Conservation (phyloP, 2,888 invertebrate species). For the Balanococcus diminutus region DNA sequence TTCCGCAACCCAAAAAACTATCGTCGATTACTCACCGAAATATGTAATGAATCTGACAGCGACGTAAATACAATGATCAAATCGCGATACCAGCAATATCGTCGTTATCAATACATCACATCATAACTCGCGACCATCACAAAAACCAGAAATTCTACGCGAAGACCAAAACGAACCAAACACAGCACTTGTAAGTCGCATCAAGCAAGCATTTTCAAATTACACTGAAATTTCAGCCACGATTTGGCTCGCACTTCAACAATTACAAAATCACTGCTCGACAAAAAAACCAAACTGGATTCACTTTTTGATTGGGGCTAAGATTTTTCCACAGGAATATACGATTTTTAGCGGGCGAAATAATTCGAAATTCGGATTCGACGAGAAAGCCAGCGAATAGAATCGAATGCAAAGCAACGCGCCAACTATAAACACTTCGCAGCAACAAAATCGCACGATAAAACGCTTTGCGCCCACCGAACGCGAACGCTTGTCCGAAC, state of each 20-base stretch:
- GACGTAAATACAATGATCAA: not conserved
- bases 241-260: not conserved
- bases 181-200: not conserved
- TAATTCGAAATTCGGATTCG: not conserved
- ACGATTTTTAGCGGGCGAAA: not conserved
- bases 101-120: constrained; percentile 1
- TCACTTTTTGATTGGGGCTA: too few relatives aligned
- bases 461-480: constrained; percentile 41
- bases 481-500: constrained; percentile 48
- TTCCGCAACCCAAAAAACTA: not conserved
- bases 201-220: not conserved
- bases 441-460: constrained; percentile 36
- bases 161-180: not conserved
- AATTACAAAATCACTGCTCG: not conserved
- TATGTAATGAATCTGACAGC: not conserved
- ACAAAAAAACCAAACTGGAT: not conserved
- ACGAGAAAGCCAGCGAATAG: not conserved
- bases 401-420: too few relatives aligned
- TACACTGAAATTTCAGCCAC: not conserved
- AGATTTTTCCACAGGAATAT: too few relatives aligned
- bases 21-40: not conserved
- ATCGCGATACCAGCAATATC: not conserved
- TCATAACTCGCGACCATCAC: constrained; percentile 7
- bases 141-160: not conserved
- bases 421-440: constrained; percentile 20